phyloP scores from a whole-genome alignment of 1,140 invertebrate species.

The Drosophila kohkoa region DNA sequence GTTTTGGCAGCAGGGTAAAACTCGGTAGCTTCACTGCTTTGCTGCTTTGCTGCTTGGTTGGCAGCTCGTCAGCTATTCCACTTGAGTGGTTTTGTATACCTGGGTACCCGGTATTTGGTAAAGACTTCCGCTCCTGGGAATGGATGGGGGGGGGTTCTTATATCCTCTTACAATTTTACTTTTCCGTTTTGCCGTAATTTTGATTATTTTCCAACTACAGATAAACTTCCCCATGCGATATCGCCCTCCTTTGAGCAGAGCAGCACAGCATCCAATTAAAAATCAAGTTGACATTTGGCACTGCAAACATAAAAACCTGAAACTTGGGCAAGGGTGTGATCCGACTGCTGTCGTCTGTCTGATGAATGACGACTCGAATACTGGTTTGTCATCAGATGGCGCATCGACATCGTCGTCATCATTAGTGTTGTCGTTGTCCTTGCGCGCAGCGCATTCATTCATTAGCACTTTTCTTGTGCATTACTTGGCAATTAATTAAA shows the following conservation, averaged over 20 bases:
- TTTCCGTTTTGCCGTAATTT: slow-evolving; percentile 70
- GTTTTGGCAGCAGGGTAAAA: neutral
- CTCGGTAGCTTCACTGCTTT: neutral
- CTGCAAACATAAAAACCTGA: slow-evolving; percentile 22
- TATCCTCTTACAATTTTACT: slow-evolving; percentile 56
- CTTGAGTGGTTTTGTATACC: slow-evolving; percentile 60
- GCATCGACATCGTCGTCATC: slow-evolving; percentile 14
- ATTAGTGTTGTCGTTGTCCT: slow-evolving; percentile 24
- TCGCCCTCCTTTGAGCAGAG: slow-evolving; percentile 4
- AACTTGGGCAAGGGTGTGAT: neutral
- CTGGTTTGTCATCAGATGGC: slow-evolving; percentile 2
- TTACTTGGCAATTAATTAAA: slow-evolving; percentile 45
- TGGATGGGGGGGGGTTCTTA: slow-evolving; percentile 20
- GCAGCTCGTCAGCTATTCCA: slow-evolving; percentile 47
- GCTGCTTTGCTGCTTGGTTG: too few relatives aligned
- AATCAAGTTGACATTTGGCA: slow-evolving; percentile 45
- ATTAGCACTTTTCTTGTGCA: slow-evolving; percentile 16
- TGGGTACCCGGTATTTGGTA: slow-evolving; percentile 54
- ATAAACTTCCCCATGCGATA: slow-evolving; percentile 18
- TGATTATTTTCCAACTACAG: slow-evolving; percentile 56
- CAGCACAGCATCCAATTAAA: slow-evolving; percentile 45
- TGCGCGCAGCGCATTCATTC: slow-evolving; percentile 3
- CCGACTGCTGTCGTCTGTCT: neutral
- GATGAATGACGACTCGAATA: neutral
- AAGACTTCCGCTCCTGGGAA: slow-evolving; percentile 68